phyloP scores from a whole-genome alignment of 1,140 invertebrate genomes.

The Pseudoatta argentina region DNA sequence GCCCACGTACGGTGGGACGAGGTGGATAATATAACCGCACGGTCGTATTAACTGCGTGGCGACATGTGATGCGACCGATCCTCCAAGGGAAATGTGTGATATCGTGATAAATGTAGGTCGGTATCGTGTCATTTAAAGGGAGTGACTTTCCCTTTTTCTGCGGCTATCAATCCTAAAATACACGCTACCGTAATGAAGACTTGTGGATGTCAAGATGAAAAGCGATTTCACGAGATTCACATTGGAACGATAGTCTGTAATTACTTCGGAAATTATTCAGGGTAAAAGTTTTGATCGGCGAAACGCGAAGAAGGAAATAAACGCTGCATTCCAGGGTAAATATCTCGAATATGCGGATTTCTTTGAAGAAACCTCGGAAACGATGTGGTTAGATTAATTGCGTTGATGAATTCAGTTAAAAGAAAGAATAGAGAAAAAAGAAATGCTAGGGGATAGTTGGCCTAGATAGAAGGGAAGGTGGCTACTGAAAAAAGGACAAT shows the following conservation, averaged over 20 bases:
- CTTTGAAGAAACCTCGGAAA: background rate
- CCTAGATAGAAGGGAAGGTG: conserved; percentile 30
- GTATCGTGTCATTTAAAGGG: background rate
- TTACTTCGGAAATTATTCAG: background rate
- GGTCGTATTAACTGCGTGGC: conserved; percentile 29
- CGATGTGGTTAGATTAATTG: conserved; percentile 14
- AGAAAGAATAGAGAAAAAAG: background rate
- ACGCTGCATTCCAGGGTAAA: background rate
- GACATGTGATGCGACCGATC: conserved; percentile 50
- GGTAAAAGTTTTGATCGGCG: background rate
- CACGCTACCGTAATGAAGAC: background rate
- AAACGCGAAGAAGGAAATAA: background rate
- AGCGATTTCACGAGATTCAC: background rate
- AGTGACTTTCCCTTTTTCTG: conserved; percentile 39
- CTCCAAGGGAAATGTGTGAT: conserved; percentile 25
- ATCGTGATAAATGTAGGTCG: conserved; percentile 34
- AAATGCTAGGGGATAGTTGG: background rate
- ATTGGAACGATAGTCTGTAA: background rate
- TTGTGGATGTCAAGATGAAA: background rate
- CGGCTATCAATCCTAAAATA: background rate
- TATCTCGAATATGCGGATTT: background rate
- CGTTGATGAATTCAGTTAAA: background rate
- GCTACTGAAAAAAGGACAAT: background rate
- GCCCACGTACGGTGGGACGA: conserved; percentile 40
- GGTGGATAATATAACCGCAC: conserved; percentile 1